Percentiles rank a stretch among this genome's conserved stretches.
Conservation (phyloP, 2,797 vertebrate genomes). For the Tadarida brasiliensis region DNA sequence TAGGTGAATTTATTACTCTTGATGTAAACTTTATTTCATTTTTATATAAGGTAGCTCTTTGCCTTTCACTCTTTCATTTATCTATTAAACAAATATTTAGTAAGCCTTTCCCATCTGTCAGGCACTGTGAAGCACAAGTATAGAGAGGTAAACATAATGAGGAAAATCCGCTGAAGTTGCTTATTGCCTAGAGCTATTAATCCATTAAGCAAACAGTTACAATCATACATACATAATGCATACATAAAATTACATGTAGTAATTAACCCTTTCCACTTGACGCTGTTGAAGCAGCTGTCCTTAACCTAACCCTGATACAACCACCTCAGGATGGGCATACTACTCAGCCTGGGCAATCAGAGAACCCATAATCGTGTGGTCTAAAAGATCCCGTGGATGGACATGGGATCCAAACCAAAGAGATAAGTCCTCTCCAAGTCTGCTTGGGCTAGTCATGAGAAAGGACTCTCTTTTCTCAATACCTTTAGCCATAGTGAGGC, state of each 20-base stretch:
- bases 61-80: neutral
- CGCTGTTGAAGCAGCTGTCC: neutral
- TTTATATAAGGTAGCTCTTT: neutral
- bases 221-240: neutral
- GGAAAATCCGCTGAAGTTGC: neutral
- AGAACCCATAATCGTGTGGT: neutral
- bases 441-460: neutral
- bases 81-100: neutral
- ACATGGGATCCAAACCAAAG: neutral
- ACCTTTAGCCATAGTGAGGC: neutral
- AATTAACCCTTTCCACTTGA: neutral
- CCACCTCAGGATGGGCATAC: fast-evolving
- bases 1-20: neutral
- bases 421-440: neutral
- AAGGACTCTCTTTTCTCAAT: neutral
- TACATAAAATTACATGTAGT: neutral
- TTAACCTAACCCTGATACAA: neutral
- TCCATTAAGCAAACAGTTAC: neutral
- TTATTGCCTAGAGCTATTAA: neutral
- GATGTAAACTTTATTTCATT: neutral
- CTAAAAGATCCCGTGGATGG: neutral
- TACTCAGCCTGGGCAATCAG: neutral
- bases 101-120: neutral
- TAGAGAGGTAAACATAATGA: neutral
- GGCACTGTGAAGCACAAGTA: neutral